phyloP scores from a whole-genome alignment of 2,888 invertebrate species.

The Artemia sp. region DNA sequence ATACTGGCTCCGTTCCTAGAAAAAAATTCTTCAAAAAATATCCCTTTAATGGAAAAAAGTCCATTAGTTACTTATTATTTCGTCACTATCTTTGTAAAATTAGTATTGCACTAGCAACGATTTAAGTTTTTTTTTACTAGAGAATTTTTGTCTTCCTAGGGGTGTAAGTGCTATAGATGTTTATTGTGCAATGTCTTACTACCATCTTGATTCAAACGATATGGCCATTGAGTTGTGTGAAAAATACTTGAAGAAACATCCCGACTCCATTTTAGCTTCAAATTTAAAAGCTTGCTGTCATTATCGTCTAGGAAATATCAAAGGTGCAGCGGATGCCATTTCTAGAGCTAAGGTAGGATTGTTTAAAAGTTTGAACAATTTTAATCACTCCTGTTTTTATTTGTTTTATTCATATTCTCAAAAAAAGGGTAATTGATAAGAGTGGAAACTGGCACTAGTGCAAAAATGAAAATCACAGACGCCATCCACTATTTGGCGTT shows the following conservation, averaged over 20 bases:
- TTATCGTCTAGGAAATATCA: slow-evolving; percentile 75
- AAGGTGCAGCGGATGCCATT: slow-evolving; percentile 80
- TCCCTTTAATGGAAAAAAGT: too few relatives aligned
- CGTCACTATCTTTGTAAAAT: too few relatives aligned
- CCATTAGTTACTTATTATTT: too few relatives aligned
- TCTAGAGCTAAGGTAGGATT: slow-evolving; percentile 44
- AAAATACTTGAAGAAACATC: slow-evolving; percentile 72
- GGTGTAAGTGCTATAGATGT: slow-evolving; percentile 45
- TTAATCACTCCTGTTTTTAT: background rate
- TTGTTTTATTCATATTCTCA: background rate
- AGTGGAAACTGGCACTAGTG: too few relatives aligned
- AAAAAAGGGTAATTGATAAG: background rate
- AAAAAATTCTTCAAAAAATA: too few relatives aligned
- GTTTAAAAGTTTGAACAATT: background rate
- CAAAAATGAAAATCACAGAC: too few relatives aligned
- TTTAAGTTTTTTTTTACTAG: too few relatives aligned
- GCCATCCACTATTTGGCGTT: too few relatives aligned
- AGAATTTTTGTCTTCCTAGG: too few relatives aligned
- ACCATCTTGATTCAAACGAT: slow-evolving; percentile 94
- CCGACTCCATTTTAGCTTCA: slow-evolving; percentile 83
- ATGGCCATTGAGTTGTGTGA: slow-evolving; percentile 93
- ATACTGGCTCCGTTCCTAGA: too few relatives aligned
- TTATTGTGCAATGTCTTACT: slow-evolving; percentile 92
- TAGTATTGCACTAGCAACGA: too few relatives aligned
- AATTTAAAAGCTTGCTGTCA: slow-evolving; percentile 78